phyloP scores from a whole-genome alignment of 2,797 vertebrate genomes.

The Argyrosomus regius region DNA sequence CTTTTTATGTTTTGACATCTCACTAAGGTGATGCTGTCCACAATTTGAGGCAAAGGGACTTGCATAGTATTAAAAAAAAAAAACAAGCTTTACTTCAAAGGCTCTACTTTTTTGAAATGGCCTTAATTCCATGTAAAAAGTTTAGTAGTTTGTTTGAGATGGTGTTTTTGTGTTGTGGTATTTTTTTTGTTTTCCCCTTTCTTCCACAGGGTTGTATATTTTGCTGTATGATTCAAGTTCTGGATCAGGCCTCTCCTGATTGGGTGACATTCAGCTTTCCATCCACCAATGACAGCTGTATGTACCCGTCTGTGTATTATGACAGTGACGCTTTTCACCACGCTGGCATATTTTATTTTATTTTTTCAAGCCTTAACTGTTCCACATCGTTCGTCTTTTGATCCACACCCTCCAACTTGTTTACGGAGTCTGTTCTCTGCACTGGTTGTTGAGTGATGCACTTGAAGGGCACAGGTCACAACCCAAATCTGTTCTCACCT shows the following conservation, averaged over 20 bases:
- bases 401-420: constrained; percentile 61
- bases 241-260: constrained; percentile 52
- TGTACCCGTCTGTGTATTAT: constrained; percentile 41
- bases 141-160: constrained; percentile 63
- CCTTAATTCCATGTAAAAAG: constrained; percentile 71
- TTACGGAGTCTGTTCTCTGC: constrained; percentile 66
- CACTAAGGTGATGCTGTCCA: constrained; percentile 57
- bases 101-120: constrained; percentile 29
- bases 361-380: constrained; percentile 46
- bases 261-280: constrained; percentile 63
- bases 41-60: constrained; percentile 63
- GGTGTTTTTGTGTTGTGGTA: constrained; percentile 47
- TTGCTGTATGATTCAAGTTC: constrained; percentile 43
- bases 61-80: constrained; percentile 35
- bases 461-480: constrained; percentile 71
- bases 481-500: constrained; percentile 63
- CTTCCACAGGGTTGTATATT: constrained; percentile 56
- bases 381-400: constrained; percentile 58
- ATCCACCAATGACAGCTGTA: constrained; percentile 65
- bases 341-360: constrained; percentile 25
- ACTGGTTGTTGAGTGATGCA: constrained; percentile 76
- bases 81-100: constrained; percentile 54
- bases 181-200: constrained; percentile 19
- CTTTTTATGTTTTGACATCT: constrained; percentile 56
- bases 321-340: constrained; percentile 37